Percentiles rank a stretch among this genome's conserved stretches.
Conservation (phyloP, 1,140 invertebrate genomes). For the Drosophila burlai region DNA sequence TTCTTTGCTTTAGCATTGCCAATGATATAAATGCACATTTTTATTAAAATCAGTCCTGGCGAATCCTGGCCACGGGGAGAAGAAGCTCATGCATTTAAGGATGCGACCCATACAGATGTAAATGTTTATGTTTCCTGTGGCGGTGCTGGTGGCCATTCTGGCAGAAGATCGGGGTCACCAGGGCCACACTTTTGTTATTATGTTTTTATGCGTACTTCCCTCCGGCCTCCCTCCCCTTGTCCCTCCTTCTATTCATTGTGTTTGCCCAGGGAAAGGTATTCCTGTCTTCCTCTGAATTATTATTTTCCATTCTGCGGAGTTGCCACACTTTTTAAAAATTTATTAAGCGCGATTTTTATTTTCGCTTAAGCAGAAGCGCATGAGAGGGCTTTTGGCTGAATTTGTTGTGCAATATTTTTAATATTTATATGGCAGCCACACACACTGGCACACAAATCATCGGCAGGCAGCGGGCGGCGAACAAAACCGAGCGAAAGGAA, state of each 20-base stretch:
- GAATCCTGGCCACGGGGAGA: constrained; percentile 1
- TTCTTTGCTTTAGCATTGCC: neutral
- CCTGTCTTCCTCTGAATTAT: constrained; percentile 61
- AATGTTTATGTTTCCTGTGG: constrained; percentile 76
- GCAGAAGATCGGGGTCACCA: constrained; percentile 38
- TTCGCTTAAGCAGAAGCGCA: constrained; percentile 46
- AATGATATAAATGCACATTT: constrained; percentile 45
- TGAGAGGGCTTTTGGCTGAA: constrained; percentile 21
- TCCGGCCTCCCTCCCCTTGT: neutral
- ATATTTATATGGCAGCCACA: constrained; percentile 78
- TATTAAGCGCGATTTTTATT: constrained; percentile 73
- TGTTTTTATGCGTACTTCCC: constrained; percentile 57
- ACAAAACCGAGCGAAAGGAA: constrained; percentile 47
- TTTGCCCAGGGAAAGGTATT: constrained; percentile 25
- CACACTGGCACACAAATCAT: constrained; percentile 78
- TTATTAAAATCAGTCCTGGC: constrained; percentile 26
- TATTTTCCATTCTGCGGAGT: constrained; percentile 64
- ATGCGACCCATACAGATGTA: constrained; percentile 69
- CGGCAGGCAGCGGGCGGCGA: constrained; percentile 60
- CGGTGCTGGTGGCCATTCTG: constrained; percentile 29
- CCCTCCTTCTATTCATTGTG: constrained; percentile 13
- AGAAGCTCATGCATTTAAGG: constrained; percentile 52
- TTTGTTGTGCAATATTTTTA: constrained; percentile 81
- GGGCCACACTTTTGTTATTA: constrained; percentile 72
- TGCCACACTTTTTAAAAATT: constrained; percentile 81